Base-by-base conservation (phyloP, 2,888 invertebrate species). In the Sinopyrophorus schimmeli region DNA sequence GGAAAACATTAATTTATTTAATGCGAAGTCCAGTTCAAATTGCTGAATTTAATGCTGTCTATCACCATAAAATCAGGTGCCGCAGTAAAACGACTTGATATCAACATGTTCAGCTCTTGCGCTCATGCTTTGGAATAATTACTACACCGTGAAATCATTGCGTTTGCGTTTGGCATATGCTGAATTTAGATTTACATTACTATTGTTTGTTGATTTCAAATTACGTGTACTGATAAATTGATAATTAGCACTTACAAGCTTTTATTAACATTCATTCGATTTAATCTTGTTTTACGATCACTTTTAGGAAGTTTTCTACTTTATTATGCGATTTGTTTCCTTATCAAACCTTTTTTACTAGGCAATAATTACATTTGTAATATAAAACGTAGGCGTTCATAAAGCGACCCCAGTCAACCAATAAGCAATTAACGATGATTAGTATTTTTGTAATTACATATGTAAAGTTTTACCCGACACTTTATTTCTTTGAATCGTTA, bases 41-140 rank as follows among this genome's bases (percentile, higher is more conserved):
- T 55, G 55, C 60, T 40, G 57, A 47, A 56, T 59, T 59, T 59
- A 58, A 59, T 59, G 58, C 58, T 55, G 55, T 56, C 63, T 63
- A 65, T 64, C 64, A 63, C 60, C 63, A 59, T 63, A 61, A 65
- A 65, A 65, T 65, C 65, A 65, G 63, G 63, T 63, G 57, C 53
- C 49, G 63, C 61, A 55, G 54, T 64, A 62, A 64, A 64, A 64
- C 55, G 59, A 60, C 62, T 63, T 62, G 60, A 61, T 63, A 64
- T 63, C 61, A 60, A 58, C 60, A 54, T 55, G 49, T 54, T 55
- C 58, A 57, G 59, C 56, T 60, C 48, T 54, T 56, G 52, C 40
- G 58, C 58, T 64, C 62, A 62, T 64, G 64, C 59, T 60, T 59
- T 50, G 55, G 58, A 59, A 61, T 66, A 66, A 66, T 66, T 65